Conservation (phyloP, 53 echinoderm and acorn worm genomes). For the Holothuria scabra region DNA sequence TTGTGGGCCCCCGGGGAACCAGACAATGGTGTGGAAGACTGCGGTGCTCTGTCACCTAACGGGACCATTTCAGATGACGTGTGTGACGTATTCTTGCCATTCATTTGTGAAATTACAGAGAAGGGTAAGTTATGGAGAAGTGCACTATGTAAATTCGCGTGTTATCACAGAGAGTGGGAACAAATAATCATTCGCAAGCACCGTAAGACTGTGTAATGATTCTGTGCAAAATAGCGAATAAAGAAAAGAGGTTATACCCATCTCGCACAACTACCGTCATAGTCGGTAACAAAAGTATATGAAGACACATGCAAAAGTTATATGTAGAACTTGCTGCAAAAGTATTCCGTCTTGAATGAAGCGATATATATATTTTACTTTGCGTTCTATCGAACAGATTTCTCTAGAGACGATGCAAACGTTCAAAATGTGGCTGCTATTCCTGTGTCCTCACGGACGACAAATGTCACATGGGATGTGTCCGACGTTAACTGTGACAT, state of each 20-base stretch:
- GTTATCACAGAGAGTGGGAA: too few species aligned
- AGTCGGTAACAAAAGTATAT: too few species aligned
- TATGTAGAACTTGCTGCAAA: too few species aligned
- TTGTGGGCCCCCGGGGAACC: constrained; percentile 81
- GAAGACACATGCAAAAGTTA: too few species aligned
- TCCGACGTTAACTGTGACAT: constrained; percentile 87
- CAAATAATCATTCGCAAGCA: too few species aligned
- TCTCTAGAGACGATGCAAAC: constrained; percentile 66
- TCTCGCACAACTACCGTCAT: too few species aligned
- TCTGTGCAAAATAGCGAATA: too few species aligned
- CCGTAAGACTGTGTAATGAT: too few species aligned
- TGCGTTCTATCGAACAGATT: constrained; percentile 48
- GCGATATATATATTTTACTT: background rate
- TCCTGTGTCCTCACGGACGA: constrained; percentile 45
- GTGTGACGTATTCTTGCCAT: constrained; percentile 60
- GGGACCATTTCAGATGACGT: constrained; percentile 55
- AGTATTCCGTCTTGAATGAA: too few species aligned
- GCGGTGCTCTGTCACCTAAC: constrained; percentile 52
- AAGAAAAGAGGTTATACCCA: too few species aligned
- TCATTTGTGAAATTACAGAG: constrained; percentile 76
- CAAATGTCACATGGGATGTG: constrained; percentile 77
- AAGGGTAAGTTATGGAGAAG: constrained; percentile 60
- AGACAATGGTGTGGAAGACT: constrained; percentile 67
- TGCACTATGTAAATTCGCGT: too few species aligned
- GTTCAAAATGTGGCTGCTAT: constrained; percentile 66